phyloP scores from a whole-genome alignment of 2,797 vertebrate genomes.

The Xenops minutus region DNA sequence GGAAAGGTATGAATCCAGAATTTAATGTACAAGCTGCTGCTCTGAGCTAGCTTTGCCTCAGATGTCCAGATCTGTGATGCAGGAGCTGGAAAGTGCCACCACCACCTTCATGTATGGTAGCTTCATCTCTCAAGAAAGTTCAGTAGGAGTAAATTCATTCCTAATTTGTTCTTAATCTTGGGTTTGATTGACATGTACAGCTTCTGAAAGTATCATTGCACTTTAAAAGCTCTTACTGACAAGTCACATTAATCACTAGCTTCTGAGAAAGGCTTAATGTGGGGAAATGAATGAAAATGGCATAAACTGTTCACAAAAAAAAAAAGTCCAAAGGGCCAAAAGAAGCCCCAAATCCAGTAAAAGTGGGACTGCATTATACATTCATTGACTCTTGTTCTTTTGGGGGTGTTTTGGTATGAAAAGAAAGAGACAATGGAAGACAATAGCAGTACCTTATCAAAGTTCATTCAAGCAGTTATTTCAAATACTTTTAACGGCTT shows the following conservation, averaged over 20 bases:
- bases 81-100: neutral
- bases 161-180: slow-evolving; percentile 71
- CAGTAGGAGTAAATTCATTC: slow-evolving; percentile 62
- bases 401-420: slow-evolving; percentile 84
- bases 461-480: slow-evolving; percentile 90
- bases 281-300: slow-evolving; percentile 75
- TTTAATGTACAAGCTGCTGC: neutral
- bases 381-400: slow-evolving; percentile 91
- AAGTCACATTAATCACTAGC: slow-evolving; percentile 68
- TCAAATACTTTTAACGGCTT: slow-evolving; percentile 97
- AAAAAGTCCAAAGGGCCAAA: slow-evolving; percentile 65
- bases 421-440: slow-evolving; percentile 84
- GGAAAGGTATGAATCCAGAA: neutral
- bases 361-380: slow-evolving; percentile 84
- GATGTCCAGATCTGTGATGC: neutral
- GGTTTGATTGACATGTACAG: slow-evolving; percentile 31
- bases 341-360: slow-evolving; percentile 76
- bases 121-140: neutral
- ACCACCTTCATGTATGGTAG: neutral
- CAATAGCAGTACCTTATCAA: slow-evolving; percentile 89
- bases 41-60: neutral
- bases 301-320: slow-evolving; percentile 74
- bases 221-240: slow-evolving; percentile 68
- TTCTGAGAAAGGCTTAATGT: slow-evolving; percentile 69
- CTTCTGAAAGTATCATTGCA: slow-evolving; percentile 65